Conservation (phyloP, 1,140 invertebrate species). For the Pinna nobilis region DNA sequence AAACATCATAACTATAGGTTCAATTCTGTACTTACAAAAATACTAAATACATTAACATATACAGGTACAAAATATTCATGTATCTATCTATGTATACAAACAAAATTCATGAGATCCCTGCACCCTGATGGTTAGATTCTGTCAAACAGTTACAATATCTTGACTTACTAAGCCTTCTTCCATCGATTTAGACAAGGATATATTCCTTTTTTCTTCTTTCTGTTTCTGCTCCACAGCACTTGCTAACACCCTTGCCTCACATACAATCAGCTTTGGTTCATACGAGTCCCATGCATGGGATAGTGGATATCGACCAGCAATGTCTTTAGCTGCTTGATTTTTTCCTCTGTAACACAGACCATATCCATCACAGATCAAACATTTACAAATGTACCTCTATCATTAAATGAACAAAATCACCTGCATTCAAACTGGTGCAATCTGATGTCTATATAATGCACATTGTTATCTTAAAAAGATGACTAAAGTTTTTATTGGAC, state of each 20-base stretch:
- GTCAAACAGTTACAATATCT: too few species aligned
- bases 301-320: constrained; percentile 76
- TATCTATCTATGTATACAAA: too few species aligned
- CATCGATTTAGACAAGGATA: constrained; percentile 60
- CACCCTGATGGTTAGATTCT: too few species aligned
- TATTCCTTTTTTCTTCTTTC: constrained; percentile 50
- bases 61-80: too few species aligned
- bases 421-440: neutral
- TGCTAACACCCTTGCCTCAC: constrained; percentile 78
- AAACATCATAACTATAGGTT: too few species aligned
- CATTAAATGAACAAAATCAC: neutral
- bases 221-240: constrained; percentile 44
- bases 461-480: too few species aligned
- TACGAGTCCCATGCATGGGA: constrained; percentile 84
- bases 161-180: constrained; percentile 64
- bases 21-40: too few species aligned
- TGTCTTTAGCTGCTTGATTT: constrained; percentile 73
- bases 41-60: too few species aligned
- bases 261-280: constrained; percentile 84
- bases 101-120: too few species aligned
- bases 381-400: neutral
- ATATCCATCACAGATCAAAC: too few species aligned
- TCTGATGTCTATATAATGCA: neutral
- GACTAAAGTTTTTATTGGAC: too few species aligned
- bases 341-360: constrained; percentile 68